These are phyloP conservation scores for Nycticebus coucang DNA, from an alignment of 2,113 vertebrate species.

Conservation along the genomic window DNA sequence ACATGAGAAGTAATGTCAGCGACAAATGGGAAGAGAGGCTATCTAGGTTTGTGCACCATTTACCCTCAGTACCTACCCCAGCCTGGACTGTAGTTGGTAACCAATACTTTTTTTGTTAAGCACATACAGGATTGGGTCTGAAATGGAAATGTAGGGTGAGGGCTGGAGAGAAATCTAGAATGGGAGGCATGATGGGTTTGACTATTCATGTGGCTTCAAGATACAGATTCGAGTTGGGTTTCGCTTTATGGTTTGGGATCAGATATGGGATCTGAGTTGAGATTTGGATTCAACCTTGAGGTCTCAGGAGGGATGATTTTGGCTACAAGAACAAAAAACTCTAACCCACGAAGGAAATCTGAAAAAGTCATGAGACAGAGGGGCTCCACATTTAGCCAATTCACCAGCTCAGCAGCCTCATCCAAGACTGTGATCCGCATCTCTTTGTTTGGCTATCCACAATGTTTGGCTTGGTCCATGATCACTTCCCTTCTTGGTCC, in stretches of 20 bases:
- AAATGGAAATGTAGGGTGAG: neutral
- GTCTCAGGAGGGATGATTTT: neutral
- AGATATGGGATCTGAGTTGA: neutral
- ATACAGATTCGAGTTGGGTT: neutral
- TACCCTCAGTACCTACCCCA: neutral
- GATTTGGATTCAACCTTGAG: neutral
- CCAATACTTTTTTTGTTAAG: neutral
- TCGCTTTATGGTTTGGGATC: neutral
- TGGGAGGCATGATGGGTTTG: neutral
- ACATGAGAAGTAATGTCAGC: neutral
- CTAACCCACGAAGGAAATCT: neutral
- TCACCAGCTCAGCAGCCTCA: neutral
- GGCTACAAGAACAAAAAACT: neutral
- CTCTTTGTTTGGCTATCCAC: neutral
- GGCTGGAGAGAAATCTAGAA: neutral
- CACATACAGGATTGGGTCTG: neutral
- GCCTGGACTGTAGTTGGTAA: too few species aligned
- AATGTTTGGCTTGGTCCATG: neutral
- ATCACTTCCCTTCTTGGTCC: neutral
- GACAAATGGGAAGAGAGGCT: neutral
- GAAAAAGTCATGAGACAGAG: neutral
- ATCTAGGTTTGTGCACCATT: neutral
- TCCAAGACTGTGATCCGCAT: neutral
- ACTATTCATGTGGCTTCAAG: neutral
- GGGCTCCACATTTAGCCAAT: neutral